Conservation (phyloP, 2,888 invertebrate species). For the Venustoraphidia nigricollis region DNA sequence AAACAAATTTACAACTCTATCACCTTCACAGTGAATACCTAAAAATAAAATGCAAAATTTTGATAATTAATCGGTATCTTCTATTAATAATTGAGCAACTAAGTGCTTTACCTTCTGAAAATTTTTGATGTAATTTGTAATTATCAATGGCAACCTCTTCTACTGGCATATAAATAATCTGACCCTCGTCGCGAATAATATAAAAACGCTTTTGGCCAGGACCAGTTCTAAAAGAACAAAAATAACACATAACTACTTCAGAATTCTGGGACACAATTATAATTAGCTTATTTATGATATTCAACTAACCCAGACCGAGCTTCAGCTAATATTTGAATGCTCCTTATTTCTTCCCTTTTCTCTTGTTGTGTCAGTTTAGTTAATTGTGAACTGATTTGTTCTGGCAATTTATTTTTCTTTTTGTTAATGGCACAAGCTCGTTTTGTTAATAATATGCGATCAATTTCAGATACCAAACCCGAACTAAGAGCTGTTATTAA, state of each 20-base stretch:
- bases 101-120: conserved; percentile 24
- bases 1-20: conserved; percentile 44
- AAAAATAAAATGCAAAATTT: conserved; percentile 12
- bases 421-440: conserved; percentile 11
- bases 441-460: conserved; percentile 14
- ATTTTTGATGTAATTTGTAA: conserved; percentile 31
- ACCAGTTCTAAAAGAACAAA: conserved; percentile 14
- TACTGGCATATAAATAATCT: conserved; percentile 31
- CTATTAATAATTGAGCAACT: not conserved
- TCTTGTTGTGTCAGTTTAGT: not conserved
- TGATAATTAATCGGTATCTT: not conserved
- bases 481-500: conserved; percentile 29
- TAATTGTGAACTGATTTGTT: conserved; percentile 2
- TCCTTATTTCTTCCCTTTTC: not conserved
- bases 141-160: conserved; percentile 38
- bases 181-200: conserved; percentile 16
- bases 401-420: conserved; percentile 7
- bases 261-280: not conserved
- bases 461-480: conserved; percentile 14
- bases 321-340: conserved; percentile 10
- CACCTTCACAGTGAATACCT: conserved; percentile 62
- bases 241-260: not conserved
- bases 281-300: not conserved
- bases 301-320: conserved; percentile 7
- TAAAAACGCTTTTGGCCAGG: conserved; percentile 22